A percentile compares a stretch with the other conserved stretches of the same genome.
phyloP scores from a whole-genome alignment of 2,113 vertebrate species.

The Festucalex cinctus region DNA sequence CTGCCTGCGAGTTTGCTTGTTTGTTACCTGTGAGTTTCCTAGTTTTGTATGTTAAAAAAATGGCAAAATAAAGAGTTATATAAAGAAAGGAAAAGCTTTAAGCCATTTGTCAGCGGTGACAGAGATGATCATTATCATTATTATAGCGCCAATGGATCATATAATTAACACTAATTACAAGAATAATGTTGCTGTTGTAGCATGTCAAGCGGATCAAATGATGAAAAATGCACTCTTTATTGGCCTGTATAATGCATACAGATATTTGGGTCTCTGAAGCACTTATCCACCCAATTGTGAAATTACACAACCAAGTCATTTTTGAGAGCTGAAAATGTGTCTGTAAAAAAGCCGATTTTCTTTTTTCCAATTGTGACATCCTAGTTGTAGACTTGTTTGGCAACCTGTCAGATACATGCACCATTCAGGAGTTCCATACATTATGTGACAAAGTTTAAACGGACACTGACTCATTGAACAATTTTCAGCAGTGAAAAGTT shows the following conservation, averaged over 20 bases:
- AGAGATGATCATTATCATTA: neutral
- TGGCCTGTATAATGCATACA: neutral
- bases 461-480: too few relatives aligned
- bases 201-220: neutral
- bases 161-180: neutral
- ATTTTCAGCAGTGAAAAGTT: too few relatives aligned
- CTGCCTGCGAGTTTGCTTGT: too few relatives aligned
- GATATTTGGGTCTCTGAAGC: neutral
- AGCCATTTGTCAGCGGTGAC: neutral
- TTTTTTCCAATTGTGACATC: neutral
- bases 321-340: neutral
- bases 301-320: neutral
- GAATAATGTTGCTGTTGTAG: neutral
- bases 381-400: neutral
- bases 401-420: too few relatives aligned
- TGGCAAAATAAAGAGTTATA: too few relatives aligned
- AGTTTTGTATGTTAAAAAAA: too few relatives aligned
- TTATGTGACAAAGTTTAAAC: neutral
- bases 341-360: neutral
- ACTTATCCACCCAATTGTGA: neutral
- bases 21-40: too few relatives aligned
- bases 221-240: neutral
- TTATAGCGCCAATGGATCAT: neutral
- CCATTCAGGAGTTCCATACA: too few relatives aligned
- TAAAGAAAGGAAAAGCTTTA: slow-evolving; percentile 17